Evolutionary conservation across 2,113 vertebrate genomes (phyloP), one percentile per base, ranked within the genome.

Genomic region (Taurulus bubalis): DNA sequence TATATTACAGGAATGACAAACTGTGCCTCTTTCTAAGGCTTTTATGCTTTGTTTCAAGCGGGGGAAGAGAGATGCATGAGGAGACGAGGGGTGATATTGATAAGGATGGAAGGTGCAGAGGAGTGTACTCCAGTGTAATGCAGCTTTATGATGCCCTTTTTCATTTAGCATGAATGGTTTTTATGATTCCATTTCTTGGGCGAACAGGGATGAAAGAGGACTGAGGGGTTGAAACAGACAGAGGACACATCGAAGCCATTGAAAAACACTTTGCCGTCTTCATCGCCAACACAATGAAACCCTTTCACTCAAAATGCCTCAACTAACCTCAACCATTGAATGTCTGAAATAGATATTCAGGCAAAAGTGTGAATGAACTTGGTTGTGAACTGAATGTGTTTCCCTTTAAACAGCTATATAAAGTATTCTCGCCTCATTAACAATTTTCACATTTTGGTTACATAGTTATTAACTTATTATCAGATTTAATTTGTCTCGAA

Each of bases 171-270:
- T 93, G 91, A 93, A 91, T 83, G 90, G 72, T 91, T 93, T 95
- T 94, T 94, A 95, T 92, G 93, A 93, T 94, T 95, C 90, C 91
- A 94, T 93, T 95, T 93, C 91, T 91, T 89, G 85, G 88, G 87
- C 90, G 90, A 93, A 91, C 86, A 87, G 90, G 85, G 84, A 86
- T 83, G 87, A 86, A 89, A 85, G 75, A 77, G 80, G 82, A 67
- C 77, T 28, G 86, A 74, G 60, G 49, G 80, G 72, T 76, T 84
- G 83, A 84, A 75, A 83, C 82, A 77, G 80, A 77, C 76, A 77
- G 72, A 85, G 84, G 84, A 88, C 85, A 73, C 70, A 80, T 68
- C 63, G 36, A 69, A 65, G 66, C 60, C 73, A 64, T 20, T 38
- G 28, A 56, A 76, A 80, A 84, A 83, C 71, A 83, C 68, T 81